phyloP scores from a whole-genome alignment of 2,113 vertebrate species.

The Pandion haliaetus region DNA sequence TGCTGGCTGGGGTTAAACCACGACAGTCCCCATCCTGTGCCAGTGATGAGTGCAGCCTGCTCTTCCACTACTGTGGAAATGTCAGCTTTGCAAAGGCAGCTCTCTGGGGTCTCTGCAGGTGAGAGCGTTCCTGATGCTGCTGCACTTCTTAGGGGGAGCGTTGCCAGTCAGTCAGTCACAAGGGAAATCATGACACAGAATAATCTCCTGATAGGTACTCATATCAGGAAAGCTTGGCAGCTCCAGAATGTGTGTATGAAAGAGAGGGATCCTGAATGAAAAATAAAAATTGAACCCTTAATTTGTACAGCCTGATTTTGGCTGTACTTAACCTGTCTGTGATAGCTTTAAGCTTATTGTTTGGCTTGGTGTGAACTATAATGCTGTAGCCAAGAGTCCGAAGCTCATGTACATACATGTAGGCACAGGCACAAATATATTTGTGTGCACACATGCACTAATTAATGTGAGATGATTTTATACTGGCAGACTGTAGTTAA shows the following conservation, averaged over 20 bases:
- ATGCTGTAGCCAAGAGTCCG: background rate
- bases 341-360: background rate
- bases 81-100: background rate
- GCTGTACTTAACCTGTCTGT: background rate
- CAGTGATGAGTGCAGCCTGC: background rate
- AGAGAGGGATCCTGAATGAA: background rate
- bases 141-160: background rate
- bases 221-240: background rate
- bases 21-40: too few relatives aligned
- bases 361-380: background rate
- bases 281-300: background rate
- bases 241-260: background rate
- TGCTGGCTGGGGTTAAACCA: too few relatives aligned
- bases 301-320: background rate
- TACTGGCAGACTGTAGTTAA: background rate
- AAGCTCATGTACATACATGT: background rate
- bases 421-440: background rate
- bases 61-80: background rate
- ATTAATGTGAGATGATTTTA: background rate
- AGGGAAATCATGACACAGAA: background rate
- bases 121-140: background rate
- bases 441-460: rapidly evolving
- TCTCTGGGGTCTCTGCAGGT: background rate
- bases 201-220: background rate
- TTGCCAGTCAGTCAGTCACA: background rate